These are phyloP conservation scores for Mesembrinibis cayennensis DNA, from an alignment of 2,113 vertebrate genomes.

Conservation along the genomic window DNA sequence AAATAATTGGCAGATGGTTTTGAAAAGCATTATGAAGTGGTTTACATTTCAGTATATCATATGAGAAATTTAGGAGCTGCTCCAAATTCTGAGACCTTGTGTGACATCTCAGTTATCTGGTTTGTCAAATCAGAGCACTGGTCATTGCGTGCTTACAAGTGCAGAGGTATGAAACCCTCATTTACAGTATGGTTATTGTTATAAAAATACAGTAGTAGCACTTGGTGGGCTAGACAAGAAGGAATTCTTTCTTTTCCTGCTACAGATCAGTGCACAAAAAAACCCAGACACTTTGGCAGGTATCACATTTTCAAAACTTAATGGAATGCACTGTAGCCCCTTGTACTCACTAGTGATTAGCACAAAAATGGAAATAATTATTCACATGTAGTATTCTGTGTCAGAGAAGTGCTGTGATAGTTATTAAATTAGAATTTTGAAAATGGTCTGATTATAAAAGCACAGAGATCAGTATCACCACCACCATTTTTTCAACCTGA, in stretches of 20 bases:
- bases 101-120: not conserved
- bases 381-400: not conserved
- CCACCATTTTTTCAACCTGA: not conserved
- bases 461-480: not conserved
- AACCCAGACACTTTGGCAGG: not conserved
- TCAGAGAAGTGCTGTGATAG: not conserved
- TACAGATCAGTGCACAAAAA: not conserved
- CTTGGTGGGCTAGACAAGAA: not conserved
- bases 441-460: not conserved
- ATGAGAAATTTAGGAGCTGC: not conserved
- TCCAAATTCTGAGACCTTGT: not conserved
- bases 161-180: not conserved
- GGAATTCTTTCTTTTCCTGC: not conserved
- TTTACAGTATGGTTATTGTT: not conserved
- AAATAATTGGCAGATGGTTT: slow-evolving; percentile 19
- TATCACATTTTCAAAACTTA: not conserved
- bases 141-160: not conserved
- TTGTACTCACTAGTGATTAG: not conserved
- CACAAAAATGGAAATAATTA: slow-evolving; percentile 2
- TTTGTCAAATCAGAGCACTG: not conserved
- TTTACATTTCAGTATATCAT: slow-evolving; percentile 13
- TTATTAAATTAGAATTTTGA: not conserved
- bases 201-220: not conserved
- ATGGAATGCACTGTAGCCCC: not conserved
- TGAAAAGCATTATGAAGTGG: not conserved